Conservation (phyloP, 2,797 vertebrate species). For the Anas georgica region DNA sequence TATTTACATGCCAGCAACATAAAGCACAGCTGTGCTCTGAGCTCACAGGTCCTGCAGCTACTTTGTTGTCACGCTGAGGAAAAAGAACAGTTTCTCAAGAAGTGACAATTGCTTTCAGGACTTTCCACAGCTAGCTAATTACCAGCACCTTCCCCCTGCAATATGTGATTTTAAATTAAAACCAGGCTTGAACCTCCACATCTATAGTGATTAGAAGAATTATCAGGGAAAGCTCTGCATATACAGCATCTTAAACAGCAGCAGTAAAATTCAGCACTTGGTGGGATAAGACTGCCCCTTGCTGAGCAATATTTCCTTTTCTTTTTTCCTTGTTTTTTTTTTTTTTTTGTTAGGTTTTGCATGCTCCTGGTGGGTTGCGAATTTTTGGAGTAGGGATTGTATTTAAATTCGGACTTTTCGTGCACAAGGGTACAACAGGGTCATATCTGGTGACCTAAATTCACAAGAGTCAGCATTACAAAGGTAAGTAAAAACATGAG, state of each 20-base stretch:
- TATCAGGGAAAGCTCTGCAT: background rate
- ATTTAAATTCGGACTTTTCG: background rate
- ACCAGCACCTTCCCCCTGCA: background rate
- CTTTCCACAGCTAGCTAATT: background rate
- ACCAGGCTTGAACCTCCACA: background rate
- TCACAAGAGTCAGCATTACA: background rate
- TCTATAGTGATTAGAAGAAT: background rate
- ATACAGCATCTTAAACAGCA: background rate
- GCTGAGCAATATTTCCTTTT: background rate
- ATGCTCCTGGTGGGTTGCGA: background rate
- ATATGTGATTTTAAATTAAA: background rate
- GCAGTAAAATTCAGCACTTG: background rate
- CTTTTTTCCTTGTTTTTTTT: background rate
- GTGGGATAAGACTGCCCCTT: conserved; percentile 57
- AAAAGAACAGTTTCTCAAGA: conserved; percentile 15
- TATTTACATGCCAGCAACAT: conserved; percentile 42
- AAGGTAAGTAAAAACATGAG: fast-evolving
- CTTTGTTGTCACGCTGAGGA: background rate
- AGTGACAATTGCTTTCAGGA: background rate
- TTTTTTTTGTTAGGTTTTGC: background rate
- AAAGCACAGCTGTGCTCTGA: conserved; percentile 68
- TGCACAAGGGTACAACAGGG: background rate
- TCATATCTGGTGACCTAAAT: background rate
- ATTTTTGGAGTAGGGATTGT: background rate
- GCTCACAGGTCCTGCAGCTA: conserved; percentile 15